These are phyloP conservation scores for Cataglyphis hispanica DNA, from an alignment of 1,140 invertebrate species.

Conservation along the genomic window DNA sequence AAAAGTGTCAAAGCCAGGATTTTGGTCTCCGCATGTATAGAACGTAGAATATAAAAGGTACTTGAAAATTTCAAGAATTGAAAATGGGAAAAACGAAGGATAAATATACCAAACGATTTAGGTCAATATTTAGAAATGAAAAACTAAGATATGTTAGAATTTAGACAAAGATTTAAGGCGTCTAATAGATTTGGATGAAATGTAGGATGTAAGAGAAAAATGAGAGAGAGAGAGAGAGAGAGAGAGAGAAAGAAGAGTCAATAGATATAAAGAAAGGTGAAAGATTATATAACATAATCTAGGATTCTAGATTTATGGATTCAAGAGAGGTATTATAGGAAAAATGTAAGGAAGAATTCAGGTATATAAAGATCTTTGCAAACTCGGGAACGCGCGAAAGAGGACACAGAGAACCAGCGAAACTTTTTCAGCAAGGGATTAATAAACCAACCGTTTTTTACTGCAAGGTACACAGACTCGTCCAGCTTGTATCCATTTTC, in stretches of 20 bases:
- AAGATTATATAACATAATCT: background rate
- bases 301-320: background rate
- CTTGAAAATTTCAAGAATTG: background rate
- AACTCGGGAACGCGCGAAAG: too few species aligned
- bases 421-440: background rate
- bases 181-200: background rate
- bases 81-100: background rate
- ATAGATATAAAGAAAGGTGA: background rate
- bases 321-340: background rate
- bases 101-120: background rate
- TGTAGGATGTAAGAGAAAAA: background rate
- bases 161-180: background rate
- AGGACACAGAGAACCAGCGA: background rate
- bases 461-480: background rate
- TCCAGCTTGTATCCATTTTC: background rate
- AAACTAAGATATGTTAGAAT: background rate
- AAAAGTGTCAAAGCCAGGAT: too few species aligned
- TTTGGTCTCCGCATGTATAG: background rate
- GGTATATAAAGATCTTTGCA: background rate
- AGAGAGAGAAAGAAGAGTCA: background rate
- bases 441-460: slow-evolving; percentile 22
- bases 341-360: background rate
- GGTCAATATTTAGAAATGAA: background rate
- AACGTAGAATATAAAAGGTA: background rate
- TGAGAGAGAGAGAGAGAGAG: background rate